phyloP scores from a whole-genome alignment of 2,797 vertebrate genomes.

The Echiichthys vipera region DNA sequence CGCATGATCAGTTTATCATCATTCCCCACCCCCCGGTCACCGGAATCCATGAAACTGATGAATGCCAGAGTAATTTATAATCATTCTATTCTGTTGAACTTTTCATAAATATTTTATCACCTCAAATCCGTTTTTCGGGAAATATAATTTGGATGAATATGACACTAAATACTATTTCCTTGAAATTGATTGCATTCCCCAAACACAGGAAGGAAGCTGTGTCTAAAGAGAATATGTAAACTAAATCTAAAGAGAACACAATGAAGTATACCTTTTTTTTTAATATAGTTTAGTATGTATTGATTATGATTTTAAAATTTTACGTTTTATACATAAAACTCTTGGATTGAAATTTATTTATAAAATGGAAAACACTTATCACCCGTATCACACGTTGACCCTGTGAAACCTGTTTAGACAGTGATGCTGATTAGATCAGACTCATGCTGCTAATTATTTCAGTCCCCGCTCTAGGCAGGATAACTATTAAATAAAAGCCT shows the following conservation, averaged over 20 bases:
- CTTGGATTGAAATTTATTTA: background rate
- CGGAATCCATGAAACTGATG: constrained; percentile 36
- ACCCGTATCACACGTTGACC: constrained; percentile 25
- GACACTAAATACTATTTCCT: background rate
- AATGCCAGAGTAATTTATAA: constrained; percentile 39
- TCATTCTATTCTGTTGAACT: background rate
- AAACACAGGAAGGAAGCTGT: background rate
- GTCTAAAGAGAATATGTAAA: too few species aligned
- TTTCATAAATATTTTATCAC: background rate
- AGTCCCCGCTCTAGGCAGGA: constrained; percentile 32
- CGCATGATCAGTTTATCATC: constrained; percentile 67
- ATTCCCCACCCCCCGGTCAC: constrained; percentile 30
- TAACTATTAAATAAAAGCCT: constrained; percentile 53
- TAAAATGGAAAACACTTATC: constrained; percentile 7
- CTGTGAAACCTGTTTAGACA: constrained; percentile 48
- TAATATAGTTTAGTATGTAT: background rate
- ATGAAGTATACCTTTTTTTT: too few species aligned
- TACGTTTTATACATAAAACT: too few species aligned
- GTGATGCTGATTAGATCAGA: constrained; percentile 68
- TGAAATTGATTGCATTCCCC: background rate
- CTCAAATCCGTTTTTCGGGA: background rate
- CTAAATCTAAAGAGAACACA: background rate
- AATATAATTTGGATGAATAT: background rate
- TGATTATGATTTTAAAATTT: background rate
- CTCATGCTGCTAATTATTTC: constrained; percentile 62